Base-by-base conservation (phyloP, 2,888 invertebrate species). In the Eupithecia centaureata region DNA sequence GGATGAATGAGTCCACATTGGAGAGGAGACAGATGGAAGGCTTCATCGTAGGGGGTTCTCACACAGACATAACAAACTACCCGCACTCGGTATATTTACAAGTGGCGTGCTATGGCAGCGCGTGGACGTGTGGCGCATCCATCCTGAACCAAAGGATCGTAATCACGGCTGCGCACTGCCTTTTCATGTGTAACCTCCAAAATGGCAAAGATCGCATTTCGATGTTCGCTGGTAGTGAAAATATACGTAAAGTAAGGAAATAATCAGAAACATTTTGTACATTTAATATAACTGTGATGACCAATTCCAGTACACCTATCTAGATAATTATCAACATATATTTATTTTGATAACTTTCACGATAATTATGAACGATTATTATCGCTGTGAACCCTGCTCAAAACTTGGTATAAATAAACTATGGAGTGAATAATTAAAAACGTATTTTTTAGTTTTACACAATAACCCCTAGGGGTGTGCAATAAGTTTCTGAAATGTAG, bases 131-230 rank as follows among this genome's bases (percentile, higher is more conserved):
- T 54, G 81, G 83, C 0, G 68, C 76, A 0, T 76, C 83, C 0
- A 66, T 84, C 8, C 35, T 84, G 25, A 82, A 80, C 47, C 82
- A 83, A 27, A 61, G 63, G 8, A 38, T 82, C 0, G 4, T 79
- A 5, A 15, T 84, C 18, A 82, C 84, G 0, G 81, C 82, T 0
- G 82, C 76, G 0, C 82, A 82, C 35, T 82, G 83, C 58, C 0
- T 81, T 0, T 5, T 25, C 0, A 58, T 25, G 0, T 77, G 78
- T 13, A 8, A 57, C 3, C 2, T 60, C 1, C 13, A 18, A 13
- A 18, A 13, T 1, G 22, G 51, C 13, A 15, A 1, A 25, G 58
- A 70, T 63, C 8, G 3, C 35, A 28, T 70, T 8, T 38, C 60
- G 51, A 64, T 64, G 15, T 67, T 38, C 0, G 68, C 67, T 1